Evolutionary conservation across 2,113 vertebrate species (phyloP).

Genomic region (Leptobrachium leishanense): DNA sequence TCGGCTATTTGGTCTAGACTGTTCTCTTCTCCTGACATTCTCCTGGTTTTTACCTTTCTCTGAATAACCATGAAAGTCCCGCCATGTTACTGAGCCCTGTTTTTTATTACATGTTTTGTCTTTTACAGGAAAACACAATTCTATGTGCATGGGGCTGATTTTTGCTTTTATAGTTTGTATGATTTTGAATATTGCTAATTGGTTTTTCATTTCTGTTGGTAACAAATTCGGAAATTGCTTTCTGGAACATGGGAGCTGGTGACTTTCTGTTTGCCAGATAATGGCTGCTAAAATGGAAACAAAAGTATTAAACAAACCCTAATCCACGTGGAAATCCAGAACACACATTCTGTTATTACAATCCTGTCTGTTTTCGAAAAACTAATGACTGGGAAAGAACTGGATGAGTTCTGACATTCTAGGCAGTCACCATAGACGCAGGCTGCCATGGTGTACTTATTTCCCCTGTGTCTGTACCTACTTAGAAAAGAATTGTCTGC

Average conservation of each 20-base stretch:
- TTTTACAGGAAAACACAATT: constrained; percentile 28
- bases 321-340: constrained; percentile 11
- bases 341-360: not conserved
- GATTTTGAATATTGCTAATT: constrained; percentile 40
- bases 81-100: too few species aligned
- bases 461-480: constrained; percentile 35
- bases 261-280: too few species aligned
- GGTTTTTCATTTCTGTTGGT: not conserved
- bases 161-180: constrained; percentile 40
- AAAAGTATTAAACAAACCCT: not conserved
- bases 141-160: constrained; percentile 35
- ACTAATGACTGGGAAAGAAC: constrained; percentile 30
- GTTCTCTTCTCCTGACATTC: too few species aligned
- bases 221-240: too few species aligned
- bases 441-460: constrained; percentile 10
- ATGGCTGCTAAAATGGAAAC: too few species aligned
- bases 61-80: too few species aligned
- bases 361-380: constrained; percentile 12
- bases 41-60: too few species aligned
- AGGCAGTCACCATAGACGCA: constrained; percentile 16
- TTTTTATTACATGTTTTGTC: too few species aligned
- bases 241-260: too few species aligned
- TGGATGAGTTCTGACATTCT: constrained; percentile 16
- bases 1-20: too few species aligned
- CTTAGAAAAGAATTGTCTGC: constrained; percentile 32